Conservation (phyloP, 2,888 invertebrate genomes). For the Eristalis intricaria region DNA sequence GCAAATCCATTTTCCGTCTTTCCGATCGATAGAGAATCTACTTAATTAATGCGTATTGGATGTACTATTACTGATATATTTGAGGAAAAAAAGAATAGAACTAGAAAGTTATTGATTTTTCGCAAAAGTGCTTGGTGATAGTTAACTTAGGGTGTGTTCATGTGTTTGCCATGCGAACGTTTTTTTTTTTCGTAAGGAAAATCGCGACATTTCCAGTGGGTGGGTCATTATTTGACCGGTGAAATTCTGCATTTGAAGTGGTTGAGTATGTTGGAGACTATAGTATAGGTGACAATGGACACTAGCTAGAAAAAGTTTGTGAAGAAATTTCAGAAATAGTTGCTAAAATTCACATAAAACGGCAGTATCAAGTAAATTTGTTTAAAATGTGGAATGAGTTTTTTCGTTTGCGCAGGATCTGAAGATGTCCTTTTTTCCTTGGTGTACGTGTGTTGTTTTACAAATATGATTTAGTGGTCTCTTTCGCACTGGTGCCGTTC, state of each 20-base stretch:
- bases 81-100: conserved; percentile 30
- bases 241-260: neutral
- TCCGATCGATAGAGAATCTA: neutral
- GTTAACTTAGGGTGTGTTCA: conserved; percentile 70
- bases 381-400: conserved; percentile 47
- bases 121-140: conserved; percentile 35
- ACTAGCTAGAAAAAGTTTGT: neutral
- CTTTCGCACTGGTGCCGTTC: conserved; percentile 61
- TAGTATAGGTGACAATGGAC: neutral
- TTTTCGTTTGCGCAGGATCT: conserved; percentile 64
- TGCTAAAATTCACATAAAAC: conserved; percentile 48
- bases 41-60: neutral
- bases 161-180: conserved; percentile 50
- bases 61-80: conserved; percentile 46
- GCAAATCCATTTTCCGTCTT: neutral
- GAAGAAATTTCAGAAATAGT: conserved; percentile 7
- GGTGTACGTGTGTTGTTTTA: neutral
- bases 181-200: conserved; percentile 60
- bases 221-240: conserved; percentile 58
- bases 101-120: conserved; percentile 63
- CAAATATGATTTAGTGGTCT: conserved; percentile 47
- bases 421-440: conserved; percentile 15
- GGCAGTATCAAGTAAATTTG: conserved; percentile 21
- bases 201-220: conserved; percentile 64
- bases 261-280: neutral